Evolutionary conservation across 2,888 invertebrate species (phyloP).

Genomic region (Lacanobia wlatinum): DNA sequence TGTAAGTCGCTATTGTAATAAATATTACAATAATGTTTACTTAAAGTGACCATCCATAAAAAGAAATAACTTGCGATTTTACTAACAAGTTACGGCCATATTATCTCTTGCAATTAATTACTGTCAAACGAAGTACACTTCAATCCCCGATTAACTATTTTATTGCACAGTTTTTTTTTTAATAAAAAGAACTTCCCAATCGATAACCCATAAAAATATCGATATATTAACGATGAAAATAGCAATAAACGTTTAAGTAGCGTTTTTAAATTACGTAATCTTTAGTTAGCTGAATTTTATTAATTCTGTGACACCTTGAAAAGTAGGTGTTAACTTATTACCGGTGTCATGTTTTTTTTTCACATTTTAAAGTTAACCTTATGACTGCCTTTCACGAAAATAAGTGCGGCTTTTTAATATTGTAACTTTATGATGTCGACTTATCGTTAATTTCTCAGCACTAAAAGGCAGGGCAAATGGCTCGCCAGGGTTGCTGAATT

Average conservation of each 20-base stretch:
- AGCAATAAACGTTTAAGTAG: slow-evolving; percentile 57
- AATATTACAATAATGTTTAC: slow-evolving; percentile 5
- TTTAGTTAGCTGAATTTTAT: slow-evolving; percentile 65
- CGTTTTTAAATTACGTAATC: slow-evolving; percentile 64
- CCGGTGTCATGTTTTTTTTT: slow-evolving; percentile 42
- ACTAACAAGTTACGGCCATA: slow-evolving; percentile 24
- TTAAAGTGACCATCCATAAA: slow-evolving; percentile 29
- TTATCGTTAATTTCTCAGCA: slow-evolving; percentile 60
- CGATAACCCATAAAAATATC: slow-evolving; percentile 63
- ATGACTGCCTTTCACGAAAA: slow-evolving; percentile 60
- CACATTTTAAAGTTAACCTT: slow-evolving; percentile 50
- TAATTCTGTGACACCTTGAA: slow-evolving; percentile 61
- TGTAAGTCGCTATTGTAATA: slow-evolving; percentile 15
- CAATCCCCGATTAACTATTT: slow-evolving; percentile 54
- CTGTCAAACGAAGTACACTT: slow-evolving; percentile 48
- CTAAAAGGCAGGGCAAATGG: slow-evolving; percentile 23
- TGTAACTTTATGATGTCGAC: slow-evolving; percentile 54
- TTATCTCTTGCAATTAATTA: slow-evolving; percentile 56
- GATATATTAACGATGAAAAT: slow-evolving; percentile 63
- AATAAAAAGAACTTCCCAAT: slow-evolving; percentile 63
- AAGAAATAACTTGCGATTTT: slow-evolving; percentile 20
- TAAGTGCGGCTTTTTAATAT: slow-evolving; percentile 62
- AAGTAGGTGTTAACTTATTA: slow-evolving; percentile 64
- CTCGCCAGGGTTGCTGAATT: too few relatives aligned
- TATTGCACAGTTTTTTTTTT: slow-evolving; percentile 54